Evolutionary conservation across 2,113 vertebrate species (phyloP).

Genomic region (Spilogale gracilis): DNA sequence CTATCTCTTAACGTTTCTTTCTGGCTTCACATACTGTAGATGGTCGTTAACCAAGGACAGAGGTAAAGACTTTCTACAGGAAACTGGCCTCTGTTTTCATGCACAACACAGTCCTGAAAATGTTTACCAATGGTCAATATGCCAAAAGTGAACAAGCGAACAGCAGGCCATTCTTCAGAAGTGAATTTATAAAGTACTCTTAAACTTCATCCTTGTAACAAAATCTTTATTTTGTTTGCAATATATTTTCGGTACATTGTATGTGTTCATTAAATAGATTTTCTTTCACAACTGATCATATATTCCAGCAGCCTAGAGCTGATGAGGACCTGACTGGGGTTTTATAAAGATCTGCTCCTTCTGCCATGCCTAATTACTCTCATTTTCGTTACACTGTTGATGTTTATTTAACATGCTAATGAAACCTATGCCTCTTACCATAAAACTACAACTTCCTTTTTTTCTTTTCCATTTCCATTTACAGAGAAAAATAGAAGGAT

Average conservation of each 20-base stretch:
- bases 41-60: neutral
- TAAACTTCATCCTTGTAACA: neutral
- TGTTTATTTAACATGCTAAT: neutral
- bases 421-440: neutral
- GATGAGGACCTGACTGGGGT: neutral
- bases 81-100: neutral
- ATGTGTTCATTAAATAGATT: neutral
- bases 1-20: neutral
- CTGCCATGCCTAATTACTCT: neutral
- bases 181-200: neutral
- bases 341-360: neutral
- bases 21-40: neutral
- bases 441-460: neutral
- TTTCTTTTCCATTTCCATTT: neutral
- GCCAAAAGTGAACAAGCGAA: neutral
- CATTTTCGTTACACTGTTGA: neutral
- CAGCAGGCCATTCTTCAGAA: neutral
- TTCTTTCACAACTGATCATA: neutral
- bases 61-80: neutral
- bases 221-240: neutral
- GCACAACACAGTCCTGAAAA: neutral
- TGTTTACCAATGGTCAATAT: neutral
- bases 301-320: neutral
- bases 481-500: neutral
- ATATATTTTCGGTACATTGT: neutral